A percentile compares a stretch with the other conserved stretches of the same genome.
These are phyloP conservation scores for Bagarius yarrelli DNA, from an alignment of 2,113 vertebrate species.

Conservation along the genomic window DNA sequence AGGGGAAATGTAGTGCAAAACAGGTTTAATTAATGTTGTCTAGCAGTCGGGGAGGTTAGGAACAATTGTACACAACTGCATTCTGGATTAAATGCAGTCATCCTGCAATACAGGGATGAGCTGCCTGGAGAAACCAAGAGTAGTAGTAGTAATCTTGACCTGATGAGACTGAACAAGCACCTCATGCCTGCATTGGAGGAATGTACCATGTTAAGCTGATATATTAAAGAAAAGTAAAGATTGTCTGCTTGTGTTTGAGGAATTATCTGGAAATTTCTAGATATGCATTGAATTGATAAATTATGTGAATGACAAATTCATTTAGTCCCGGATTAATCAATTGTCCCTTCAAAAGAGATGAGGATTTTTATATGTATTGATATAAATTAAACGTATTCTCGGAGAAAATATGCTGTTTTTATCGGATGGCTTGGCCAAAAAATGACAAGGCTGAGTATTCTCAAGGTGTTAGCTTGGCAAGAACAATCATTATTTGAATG, in stretches of 20 bases:
- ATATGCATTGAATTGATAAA: neutral
- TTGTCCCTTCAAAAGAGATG: neutral
- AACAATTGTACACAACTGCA: neutral
- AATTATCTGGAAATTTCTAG: neutral
- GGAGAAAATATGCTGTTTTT: neutral
- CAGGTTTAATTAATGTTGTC: constrained; percentile 5
- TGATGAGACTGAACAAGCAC: neutral
- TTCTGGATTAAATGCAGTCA: neutral
- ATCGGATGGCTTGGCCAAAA: neutral
- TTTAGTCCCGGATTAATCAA: neutral
- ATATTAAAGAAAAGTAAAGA: no score
- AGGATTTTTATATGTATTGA: neutral
- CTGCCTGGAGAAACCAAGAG: no score
- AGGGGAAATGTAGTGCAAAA: neutral
- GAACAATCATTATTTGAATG: neutral
- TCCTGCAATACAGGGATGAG: neutral
- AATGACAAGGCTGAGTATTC: neutral
- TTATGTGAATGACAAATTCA: neutral
- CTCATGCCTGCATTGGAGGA: neutral
- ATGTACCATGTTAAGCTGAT: neutral
- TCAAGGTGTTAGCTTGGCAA: neutral
- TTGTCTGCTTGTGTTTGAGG: neutral
- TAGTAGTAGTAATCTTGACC: neutral
- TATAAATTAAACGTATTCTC: neutral
- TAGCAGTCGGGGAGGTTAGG: neutral